A percentile compares a stretch with the other conserved stretches of the same genome.
These are phyloP conservation scores for Anoplolepis gracilipes DNA, from an alignment of 1,140 invertebrate species.

Conservation along the genomic window DNA sequence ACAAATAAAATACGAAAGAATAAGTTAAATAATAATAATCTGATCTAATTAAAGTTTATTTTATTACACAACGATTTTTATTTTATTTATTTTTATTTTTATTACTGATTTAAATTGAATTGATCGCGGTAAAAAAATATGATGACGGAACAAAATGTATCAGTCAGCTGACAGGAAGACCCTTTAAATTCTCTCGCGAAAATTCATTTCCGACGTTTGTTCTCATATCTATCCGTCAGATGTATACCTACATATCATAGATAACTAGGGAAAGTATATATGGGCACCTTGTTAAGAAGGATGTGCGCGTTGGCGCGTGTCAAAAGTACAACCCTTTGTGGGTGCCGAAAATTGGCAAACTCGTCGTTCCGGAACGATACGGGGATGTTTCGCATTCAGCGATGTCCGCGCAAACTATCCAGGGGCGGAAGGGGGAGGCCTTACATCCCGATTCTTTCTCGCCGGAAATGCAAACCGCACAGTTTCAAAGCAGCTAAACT, in stretches of 20 bases:
- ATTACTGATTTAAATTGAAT: no score
- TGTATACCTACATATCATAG: no score
- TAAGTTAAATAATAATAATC: no score
- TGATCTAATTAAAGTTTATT: no score
- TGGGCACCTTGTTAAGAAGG: slow-evolving; percentile 39
- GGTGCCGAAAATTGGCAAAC: slow-evolving; percentile 45
- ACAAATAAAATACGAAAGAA: not conserved
- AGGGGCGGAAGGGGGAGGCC: no score
- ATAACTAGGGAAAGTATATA: not conserved
- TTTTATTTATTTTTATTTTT: no score
- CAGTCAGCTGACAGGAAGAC: not conserved
- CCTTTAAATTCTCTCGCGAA: not conserved
- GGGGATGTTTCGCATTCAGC: slow-evolving; percentile 45
- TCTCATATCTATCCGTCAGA: not conserved
- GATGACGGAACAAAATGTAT: not conserved
- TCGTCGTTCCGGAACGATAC: not conserved
- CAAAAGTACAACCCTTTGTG: slow-evolving; percentile 28
- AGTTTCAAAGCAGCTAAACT: not conserved
- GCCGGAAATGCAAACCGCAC: not conserved
- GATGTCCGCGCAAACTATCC: not conserved
- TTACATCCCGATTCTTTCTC: slow-evolving; percentile 33
- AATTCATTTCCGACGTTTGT: slow-evolving; percentile 51
- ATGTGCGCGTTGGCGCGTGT: slow-evolving; percentile 25
- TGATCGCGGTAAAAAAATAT: not conserved
- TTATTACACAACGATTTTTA: no score